Conservation (phyloP, 2,888 invertebrate genomes). For the Nomada hirtipes region DNA sequence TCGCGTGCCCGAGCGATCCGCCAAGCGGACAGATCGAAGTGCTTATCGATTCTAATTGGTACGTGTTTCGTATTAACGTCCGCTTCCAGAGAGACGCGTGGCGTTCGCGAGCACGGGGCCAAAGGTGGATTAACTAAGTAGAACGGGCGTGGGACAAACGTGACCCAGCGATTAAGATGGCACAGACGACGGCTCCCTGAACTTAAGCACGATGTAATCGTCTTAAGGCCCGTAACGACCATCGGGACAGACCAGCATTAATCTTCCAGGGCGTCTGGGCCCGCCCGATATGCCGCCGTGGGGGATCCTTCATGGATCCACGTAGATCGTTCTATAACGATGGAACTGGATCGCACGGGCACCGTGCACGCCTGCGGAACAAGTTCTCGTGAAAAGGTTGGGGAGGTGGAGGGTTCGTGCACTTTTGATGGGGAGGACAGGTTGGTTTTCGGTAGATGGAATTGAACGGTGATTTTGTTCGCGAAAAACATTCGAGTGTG, state of each 20-base stretch:
- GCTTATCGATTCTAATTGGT: slow-evolving; percentile 50
- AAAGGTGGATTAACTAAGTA: slow-evolving; percentile 76
- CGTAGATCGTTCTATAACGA: slow-evolving; percentile 29
- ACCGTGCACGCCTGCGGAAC: slow-evolving; percentile 45
- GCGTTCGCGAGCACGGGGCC: slow-evolving; percentile 23
- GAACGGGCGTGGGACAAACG: slow-evolving; percentile 70
- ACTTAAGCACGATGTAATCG: slow-evolving; percentile 79
- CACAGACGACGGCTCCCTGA: slow-evolving; percentile 64
- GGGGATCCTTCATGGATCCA: slow-evolving; percentile 59
- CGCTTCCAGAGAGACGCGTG: slow-evolving; percentile 39
- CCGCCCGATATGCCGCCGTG: slow-evolving; percentile 77
- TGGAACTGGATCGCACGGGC: slow-evolving; percentile 35
- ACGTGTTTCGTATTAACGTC: slow-evolving; percentile 61
- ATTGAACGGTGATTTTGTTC: too few species aligned
- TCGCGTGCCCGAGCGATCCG: slow-evolving; percentile 16
- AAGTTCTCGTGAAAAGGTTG: slow-evolving; percentile 29
- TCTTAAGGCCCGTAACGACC: slow-evolving; percentile 77
- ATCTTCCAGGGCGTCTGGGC: slow-evolving; percentile 72
- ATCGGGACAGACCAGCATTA: slow-evolving; percentile 76
- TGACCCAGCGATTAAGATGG: slow-evolving; percentile 71
- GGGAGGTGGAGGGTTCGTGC: too few species aligned
- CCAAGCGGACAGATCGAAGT: neutral
- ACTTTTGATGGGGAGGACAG: too few species aligned
- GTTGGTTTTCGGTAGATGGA: neutral
- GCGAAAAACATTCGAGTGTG: neutral